Base-by-base conservation (phyloP, 2,113 vertebrate genomes). In the Petroica traversi region DNA sequence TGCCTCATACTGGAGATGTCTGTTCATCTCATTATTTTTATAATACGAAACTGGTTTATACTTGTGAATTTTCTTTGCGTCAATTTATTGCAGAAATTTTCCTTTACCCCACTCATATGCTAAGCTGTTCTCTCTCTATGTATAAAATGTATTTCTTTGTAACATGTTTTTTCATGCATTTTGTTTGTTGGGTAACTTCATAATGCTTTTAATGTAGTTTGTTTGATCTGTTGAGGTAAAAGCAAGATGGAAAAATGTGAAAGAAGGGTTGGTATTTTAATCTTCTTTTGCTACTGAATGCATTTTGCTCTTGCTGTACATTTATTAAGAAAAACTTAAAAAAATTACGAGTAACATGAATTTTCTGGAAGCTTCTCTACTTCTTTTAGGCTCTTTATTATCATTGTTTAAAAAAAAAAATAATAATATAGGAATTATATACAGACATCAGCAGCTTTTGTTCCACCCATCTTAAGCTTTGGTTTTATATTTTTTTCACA, bases 171-270 rank as follows among this genome's bases (percentile, higher is more conserved):
- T 75, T 92, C 86, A 57, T 81, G 87, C 48, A 33, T 92, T 79
- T 87, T 92, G 52, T 88, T 87, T 88, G 78, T 69, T 90, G 58
- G 16, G n/a, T 68, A 92, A 38, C 33, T 82, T 79, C 34, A 25
- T 57, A 69, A 25, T 59, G 64, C 64, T 92, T 73, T 81, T 91
- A 29, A 76, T 74, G 82, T 59, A 45, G 81, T 61, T 88, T 71
- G 74, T 96, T 96, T 97, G 94, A 96, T 96, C 82, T 90, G 18
- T 29, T 54, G 82, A 94, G 31, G 72, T 93, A 83, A 92, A 94
- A 94, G 66, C 64, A 77, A 82, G 71, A 61, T 51, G 84, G 93
- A 92, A 95, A 94, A 91, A 91, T 36, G 75, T 0, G 4, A 71
- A 86, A 81, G 67, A 90, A 75, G 76, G 23, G 14, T 57, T 94